phyloP scores from a whole-genome alignment of 2,113 vertebrate species.

The Lophura nycthemera region DNA sequence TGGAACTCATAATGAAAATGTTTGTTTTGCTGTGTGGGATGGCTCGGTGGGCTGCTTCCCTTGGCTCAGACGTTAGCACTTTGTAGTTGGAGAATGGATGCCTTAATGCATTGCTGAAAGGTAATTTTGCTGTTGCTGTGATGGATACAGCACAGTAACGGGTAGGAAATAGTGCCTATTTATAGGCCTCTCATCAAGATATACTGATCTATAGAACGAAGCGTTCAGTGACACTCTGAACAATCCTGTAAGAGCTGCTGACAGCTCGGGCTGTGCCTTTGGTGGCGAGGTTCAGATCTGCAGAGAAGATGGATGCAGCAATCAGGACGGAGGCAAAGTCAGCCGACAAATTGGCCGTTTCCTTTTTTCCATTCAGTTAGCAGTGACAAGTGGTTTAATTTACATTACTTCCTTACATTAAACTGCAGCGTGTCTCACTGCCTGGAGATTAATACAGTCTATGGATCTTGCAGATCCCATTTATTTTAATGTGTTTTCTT shows the following conservation, averaged over 20 bases:
- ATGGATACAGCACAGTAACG: background rate
- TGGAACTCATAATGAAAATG: background rate
- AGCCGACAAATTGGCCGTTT: background rate
- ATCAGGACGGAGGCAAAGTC: background rate
- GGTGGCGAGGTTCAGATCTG: background rate
- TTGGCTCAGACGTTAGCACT: rapidly evolving
- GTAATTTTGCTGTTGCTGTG: background rate
- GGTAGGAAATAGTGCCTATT: background rate
- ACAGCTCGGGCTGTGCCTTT: background rate
- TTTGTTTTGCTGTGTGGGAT: rapidly evolving
- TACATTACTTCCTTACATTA: background rate
- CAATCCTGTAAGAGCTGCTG: background rate
- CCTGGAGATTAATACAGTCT: background rate
- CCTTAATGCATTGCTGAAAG: background rate
- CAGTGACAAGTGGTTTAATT: constrained; percentile 25
- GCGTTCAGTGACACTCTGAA: background rate
- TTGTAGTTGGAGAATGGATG: background rate
- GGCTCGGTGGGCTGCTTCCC: background rate
- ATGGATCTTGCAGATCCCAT: background rate
- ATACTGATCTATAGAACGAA: background rate
- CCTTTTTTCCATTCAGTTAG: background rate
- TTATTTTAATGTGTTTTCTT: background rate
- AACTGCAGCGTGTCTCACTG: background rate
- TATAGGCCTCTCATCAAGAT: background rate
- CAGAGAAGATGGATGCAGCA: background rate